Base-by-base conservation (phyloP, 2,888 invertebrate species). In the Ormyrus thymus region DNA sequence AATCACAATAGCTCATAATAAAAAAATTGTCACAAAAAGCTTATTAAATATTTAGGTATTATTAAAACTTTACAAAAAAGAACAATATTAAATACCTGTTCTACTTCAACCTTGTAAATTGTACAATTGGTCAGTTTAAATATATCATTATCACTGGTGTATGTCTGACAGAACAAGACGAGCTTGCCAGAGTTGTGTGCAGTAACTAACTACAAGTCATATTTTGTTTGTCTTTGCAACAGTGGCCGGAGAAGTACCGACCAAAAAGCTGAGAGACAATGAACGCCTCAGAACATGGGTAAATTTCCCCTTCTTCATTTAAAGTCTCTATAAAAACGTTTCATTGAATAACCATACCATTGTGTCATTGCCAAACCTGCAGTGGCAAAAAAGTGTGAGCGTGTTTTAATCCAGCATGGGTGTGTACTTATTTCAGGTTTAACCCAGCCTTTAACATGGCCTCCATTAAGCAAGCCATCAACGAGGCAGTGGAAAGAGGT, bases 401-500 rank as follows among this genome's bases (percentile, higher is more conserved):
- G 81, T 82, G 84, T 79, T 75, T 82, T 86, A 86, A 86, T 83
- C 79, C 76, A 84, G 87, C 88, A 88, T 87, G 88, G 82, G 84
- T 86, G 86, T 88, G 86, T 85, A 87, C 91, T 89, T 88, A 83
- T 91, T 92, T 81, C 92, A 96, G 96, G 93, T 96, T 96, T 92
- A 96, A 96, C 93, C 96, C 96, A 91, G 95, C 96, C 87, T 96
- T 97, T 92, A 96, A 97, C 90, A 96, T 97, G 94, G 96, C 96
- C 91, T 95, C 97, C 87, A 97, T 97, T 91, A 96, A 96, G 89
- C 97, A 97, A 93, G 97, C 96, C 88, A 95, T 97, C 92, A 97
- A 96, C 93, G 97, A 97, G 92, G 97, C 97, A 83, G 97, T 97
- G 84, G 97, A 97, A 92, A 93, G 97, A 95, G 97, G 97, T 97